Base-by-base conservation (phyloP, 2,888 invertebrate species). In the Hetaerina titia region DNA sequence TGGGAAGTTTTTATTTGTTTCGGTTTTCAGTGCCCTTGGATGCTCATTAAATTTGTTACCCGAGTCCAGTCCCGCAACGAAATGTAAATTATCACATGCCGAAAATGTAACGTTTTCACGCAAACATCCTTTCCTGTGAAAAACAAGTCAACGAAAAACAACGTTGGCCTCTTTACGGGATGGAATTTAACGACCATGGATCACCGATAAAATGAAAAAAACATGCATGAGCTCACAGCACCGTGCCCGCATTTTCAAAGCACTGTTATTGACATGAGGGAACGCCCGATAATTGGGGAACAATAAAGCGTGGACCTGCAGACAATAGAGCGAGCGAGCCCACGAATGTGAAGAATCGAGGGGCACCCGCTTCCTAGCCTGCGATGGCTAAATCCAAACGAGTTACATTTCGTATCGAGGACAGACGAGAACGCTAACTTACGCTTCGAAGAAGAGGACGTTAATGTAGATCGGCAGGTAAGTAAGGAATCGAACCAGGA, bases 51-150 rank as follows among this genome's bases (percentile, higher is more conserved):
- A 81, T 81, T 31, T 2, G 17, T 60, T 60, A 60, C 11, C 13
- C 15, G 31, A 81, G 31, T 13, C 31, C 81, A 22, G 81, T 31
- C 11, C 81, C 31, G 81, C 31, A 81, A 81, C 31, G 81, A 81
- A 25, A 81, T 81, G 81, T 81, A 81, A 81, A 81, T 81, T 81
- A 81, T 22, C 81, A 81, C 81, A 31, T 81, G 25, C 81, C 81
- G 81, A 81, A 81, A 81, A 31, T 5, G 25, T 81, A 81, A 13
- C 25, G 31, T 81, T 81, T 81, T 31, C 81, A 31, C 13, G 31
- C 81, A 25, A n/a, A 11, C 81, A 11, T 25, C 31, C 81, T 31
- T 31, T 81, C 31, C 81, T 4, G 13, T 9, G 25, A 81, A 81
- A 81, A 81, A 81, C 31, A n/a, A 31, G 81, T 6, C 22, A n/a